Conservation (phyloP, 2,888 invertebrate species). For the Lepidochrysops patricia region DNA sequence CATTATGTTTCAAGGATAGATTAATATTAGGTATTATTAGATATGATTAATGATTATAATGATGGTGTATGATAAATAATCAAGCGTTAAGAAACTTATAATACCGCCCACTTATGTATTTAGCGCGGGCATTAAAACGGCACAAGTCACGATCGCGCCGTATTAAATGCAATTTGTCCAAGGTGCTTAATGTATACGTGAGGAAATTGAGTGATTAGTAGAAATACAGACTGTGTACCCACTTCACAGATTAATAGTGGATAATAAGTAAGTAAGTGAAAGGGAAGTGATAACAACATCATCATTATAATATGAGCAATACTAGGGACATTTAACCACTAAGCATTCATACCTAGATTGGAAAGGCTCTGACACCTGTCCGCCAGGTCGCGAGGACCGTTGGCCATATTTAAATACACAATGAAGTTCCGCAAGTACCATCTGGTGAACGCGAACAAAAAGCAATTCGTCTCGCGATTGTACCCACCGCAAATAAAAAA, state of each 20-base stretch:
- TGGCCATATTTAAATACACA: slow-evolving; percentile 41
- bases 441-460: slow-evolving; percentile 56
- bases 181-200: slow-evolving; percentile 16
- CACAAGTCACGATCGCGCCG: slow-evolving; percentile 13
- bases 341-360: background rate
- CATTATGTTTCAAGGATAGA: background rate
- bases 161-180: slow-evolving; percentile 20
- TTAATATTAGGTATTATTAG: slow-evolving; percentile 6
- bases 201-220: background rate
- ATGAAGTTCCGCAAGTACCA: slow-evolving; percentile 46
- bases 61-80: slow-evolving; percentile 9
- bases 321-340: background rate
- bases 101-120: slow-evolving; percentile 12
- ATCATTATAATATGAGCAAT: background rate
- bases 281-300: background rate
- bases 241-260: too few relatives aligned
- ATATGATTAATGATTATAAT: background rate
- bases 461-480: slow-evolving; percentile 55
- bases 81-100: slow-evolving; percentile 8
- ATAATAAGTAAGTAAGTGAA: background rate
- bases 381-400: background rate
- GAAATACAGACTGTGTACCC: too few relatives aligned
- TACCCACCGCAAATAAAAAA: slow-evolving; percentile 58
- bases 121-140: slow-evolving; percentile 7
- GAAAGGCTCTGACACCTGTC: background rate